Evolutionary conservation across 1,140 invertebrate genomes (phyloP).

Genomic region (Planococcus citri): DNA sequence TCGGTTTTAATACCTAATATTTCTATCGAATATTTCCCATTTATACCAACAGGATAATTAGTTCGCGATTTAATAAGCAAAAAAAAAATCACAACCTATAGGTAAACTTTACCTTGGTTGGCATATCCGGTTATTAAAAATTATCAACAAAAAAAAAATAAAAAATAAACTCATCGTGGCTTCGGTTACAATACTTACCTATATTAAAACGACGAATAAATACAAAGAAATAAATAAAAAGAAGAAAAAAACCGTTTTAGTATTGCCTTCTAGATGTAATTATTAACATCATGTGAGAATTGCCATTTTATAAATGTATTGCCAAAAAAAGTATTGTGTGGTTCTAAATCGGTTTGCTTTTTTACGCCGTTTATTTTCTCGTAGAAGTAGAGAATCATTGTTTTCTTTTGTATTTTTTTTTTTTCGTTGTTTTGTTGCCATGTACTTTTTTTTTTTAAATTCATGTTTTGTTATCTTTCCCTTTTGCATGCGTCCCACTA

Average conservation of each 20-base stretch:
- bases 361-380: conserved; percentile 12
- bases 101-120: too few species aligned
- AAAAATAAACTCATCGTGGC: too few species aligned
- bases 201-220: too few species aligned
- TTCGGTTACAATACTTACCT: too few species aligned
- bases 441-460: conserved; percentile 13
- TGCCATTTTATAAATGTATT: conserved; percentile 18
- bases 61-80: too few species aligned
- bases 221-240: background rate
- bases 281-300: conserved; percentile 19
- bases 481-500: conserved; percentile 33
- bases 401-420: conserved; percentile 15
- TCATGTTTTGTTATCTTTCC: conserved; percentile 25
- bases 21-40: too few species aligned
- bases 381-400: background rate
- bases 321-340: conserved; percentile 14
- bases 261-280: conserved; percentile 9
- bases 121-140: too few species aligned
- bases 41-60: too few species aligned
- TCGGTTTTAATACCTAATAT: too few species aligned
- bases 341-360: conserved; percentile 18
- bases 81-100: too few species aligned
- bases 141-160: too few species aligned
- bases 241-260: background rate
- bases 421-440: background rate